phyloP scores from a whole-genome alignment of 2,888 invertebrate genomes.

The Seladonia tumulorum region DNA sequence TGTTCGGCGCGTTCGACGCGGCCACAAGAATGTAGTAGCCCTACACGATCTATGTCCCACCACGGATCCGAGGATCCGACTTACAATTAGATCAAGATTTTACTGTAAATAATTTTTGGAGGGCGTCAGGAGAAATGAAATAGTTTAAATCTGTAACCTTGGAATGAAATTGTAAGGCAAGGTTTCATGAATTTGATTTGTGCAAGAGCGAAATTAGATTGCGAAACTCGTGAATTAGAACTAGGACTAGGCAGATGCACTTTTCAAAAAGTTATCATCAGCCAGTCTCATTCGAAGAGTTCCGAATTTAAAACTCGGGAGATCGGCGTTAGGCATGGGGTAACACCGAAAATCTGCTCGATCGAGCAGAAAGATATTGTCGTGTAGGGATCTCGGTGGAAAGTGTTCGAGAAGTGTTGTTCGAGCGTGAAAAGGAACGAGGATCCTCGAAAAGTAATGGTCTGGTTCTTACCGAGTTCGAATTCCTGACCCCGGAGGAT shows the following conservation, averaged over 20 bases:
- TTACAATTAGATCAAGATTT: no score
- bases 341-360: neutral
- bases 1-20: no score
- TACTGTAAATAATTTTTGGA: no score
- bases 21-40: no score
- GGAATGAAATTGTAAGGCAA: no score
- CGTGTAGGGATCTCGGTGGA: slow-evolving; percentile 7
- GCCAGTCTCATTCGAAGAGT: neutral
- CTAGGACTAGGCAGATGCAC: neutral
- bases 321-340: neutral
- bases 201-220: no score
- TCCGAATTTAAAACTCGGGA: neutral
- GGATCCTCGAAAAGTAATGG: slow-evolving; percentile 74
- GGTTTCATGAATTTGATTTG: no score
- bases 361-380: slow-evolving; percentile 15
- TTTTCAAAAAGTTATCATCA: neutral
- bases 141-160: no score
- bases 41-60: no score
- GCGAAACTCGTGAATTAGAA: no score
- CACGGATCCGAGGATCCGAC: no score
- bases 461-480: slow-evolving; percentile 69
- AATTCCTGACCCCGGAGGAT: slow-evolving; percentile 76
- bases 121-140: neutral
- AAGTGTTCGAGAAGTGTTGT: slow-evolving; percentile 51
- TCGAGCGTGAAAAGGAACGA: slow-evolving; percentile 68